Evolutionary conservation across 2,888 invertebrate genomes (phyloP), one percentile per base, ranked within the genome.

Genomic region (Oasisia sp.): DNA sequence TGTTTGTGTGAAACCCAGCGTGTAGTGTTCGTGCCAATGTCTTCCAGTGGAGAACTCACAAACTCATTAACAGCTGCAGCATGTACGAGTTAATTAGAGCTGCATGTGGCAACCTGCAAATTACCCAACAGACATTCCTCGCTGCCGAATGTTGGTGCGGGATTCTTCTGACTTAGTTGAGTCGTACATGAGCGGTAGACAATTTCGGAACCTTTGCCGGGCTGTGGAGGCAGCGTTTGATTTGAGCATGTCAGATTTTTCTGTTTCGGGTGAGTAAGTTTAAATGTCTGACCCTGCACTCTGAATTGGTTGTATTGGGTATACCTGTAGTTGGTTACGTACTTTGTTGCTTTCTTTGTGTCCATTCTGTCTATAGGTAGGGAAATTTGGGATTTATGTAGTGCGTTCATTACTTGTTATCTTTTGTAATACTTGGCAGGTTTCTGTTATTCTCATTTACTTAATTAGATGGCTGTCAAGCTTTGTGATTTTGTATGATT

Each of bases 41-140:
- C 19, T 19, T 7, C 74, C 19, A 27, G 74, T 27, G 14, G 74
- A 74, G 74, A 74, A 74, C 7, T 19, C 27, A n/a, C 27, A n/a
- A 74, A 74, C 74, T 74, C 74, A 74, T 74, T 74, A 74, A 74
- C 74, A 74, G 74, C 74, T 74, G 74, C 27, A 74, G 27, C 27
- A 27, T 74, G 27, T 74, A 74, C 74, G 27, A 74, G 74, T 74
- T 74, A 74, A 74, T 74, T 74, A 74, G 74, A 74, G 74, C 74
- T 7, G 74, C 74, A 74, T 74, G 74, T 74, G 74, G 74, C 74
- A 27, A 74, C 19, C 74, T 74, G 74, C 74, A 74, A n/a, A 74
- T 74, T 74, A n/a, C 74, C n/a, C n/a, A n/a, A 14, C 50, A 74
- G 74, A 74, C 74, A 74, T 74, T 74, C 74, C 74, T 74, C 50